These are phyloP conservation scores for Muscicapa striata DNA, from an alignment of 2,797 vertebrate species.

Conservation along the genomic window DNA sequence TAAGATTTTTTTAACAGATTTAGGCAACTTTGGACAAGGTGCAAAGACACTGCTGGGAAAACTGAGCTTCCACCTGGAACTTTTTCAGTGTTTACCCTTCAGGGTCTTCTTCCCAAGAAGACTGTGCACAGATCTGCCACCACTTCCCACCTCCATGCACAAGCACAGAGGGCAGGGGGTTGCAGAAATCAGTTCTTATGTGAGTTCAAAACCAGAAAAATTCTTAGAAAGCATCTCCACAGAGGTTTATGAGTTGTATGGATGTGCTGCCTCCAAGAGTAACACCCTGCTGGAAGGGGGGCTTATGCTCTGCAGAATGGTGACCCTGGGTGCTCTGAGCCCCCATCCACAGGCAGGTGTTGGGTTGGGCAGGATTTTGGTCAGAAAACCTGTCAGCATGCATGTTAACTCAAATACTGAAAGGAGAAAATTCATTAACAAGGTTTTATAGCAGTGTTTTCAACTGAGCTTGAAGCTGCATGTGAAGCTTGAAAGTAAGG, in stretches of 20 bases:
- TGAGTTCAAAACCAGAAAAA: not conserved
- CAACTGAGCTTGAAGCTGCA: not conserved
- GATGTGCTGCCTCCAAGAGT: not conserved
- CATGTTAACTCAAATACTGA: not conserved
- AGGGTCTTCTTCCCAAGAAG: not conserved
- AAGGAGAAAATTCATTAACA: not conserved
- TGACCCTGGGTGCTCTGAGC: not conserved
- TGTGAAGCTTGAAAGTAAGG: not conserved
- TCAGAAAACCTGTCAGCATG: not conserved
- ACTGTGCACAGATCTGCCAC: not conserved
- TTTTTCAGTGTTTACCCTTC: not conserved
- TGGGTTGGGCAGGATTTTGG: not conserved
- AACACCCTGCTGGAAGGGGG: not conserved
- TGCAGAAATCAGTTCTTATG: not conserved
- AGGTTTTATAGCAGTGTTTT: not conserved
- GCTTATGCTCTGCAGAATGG: not conserved
- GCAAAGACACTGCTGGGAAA: not conserved
- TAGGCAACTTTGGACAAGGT: not conserved
- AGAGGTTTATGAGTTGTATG: not conserved
- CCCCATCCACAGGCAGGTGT: not conserved
- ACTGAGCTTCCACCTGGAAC: not conserved
- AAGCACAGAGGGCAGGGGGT: rapidly evolving
- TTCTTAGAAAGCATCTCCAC: not conserved
- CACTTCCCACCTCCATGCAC: not conserved
- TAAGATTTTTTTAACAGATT: not conserved